Percentiles rank a stretch among this genome's conserved stretches.
Evolutionary conservation across 2,888 invertebrate species (phyloP).

Genomic region (Agrochola macilenta): DNA sequence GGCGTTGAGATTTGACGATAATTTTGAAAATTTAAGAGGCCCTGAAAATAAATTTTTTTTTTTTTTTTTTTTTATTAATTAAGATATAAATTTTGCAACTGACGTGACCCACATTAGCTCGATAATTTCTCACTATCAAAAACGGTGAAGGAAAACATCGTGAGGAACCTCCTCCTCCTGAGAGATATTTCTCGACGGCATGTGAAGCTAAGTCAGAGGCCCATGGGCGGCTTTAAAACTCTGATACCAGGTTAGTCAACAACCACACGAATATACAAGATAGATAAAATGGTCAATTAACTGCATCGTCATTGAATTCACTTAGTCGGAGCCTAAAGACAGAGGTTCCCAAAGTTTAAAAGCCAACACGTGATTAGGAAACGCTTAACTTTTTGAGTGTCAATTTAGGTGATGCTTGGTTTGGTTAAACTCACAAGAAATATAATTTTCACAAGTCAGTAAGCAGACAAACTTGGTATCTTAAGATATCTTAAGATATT

Average conservation of each 20-base stretch:
- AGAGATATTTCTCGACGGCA: too few relatives aligned
- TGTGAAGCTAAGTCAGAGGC: too few relatives aligned
- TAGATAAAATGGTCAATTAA: background rate
- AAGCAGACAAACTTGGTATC: slow-evolving; percentile 71
- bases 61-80: too few relatives aligned
- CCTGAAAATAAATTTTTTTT: slow-evolving; percentile 64
- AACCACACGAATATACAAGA: too few relatives aligned
- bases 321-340: background rate
- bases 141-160: too few relatives aligned
- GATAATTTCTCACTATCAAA: background rate
- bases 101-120: background rate
- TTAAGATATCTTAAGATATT: slow-evolving; percentile 74
- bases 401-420: background rate
- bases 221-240: too few relatives aligned
- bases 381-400: slow-evolving; percentile 2
- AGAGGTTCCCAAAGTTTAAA: background rate
- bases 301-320: background rate
- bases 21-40: slow-evolving; percentile 62
- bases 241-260: too few relatives aligned
- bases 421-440: slow-evolving; percentile 45
- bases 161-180: too few relatives aligned
- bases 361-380: background rate
- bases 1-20: slow-evolving; percentile 47
- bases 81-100: background rate
- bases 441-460: slow-evolving; percentile 66